Evolutionary conservation across 2,113 vertebrate genomes (phyloP).

Genomic region (Orthonyx spaldingii): DNA sequence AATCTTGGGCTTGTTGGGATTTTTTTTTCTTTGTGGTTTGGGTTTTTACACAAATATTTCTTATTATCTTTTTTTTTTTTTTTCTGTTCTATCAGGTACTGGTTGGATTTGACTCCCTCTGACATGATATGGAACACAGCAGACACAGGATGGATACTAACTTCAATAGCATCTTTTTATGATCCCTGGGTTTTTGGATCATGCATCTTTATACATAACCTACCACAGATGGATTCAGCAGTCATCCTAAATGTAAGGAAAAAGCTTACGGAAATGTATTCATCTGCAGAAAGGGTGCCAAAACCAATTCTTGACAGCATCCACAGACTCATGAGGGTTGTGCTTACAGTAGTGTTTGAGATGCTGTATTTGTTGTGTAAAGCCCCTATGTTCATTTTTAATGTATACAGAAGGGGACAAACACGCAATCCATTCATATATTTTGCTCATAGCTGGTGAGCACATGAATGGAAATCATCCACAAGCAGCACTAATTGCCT

Average conservation of each 20-base stretch:
- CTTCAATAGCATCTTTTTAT: constrained; percentile 57
- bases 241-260: constrained; percentile 71
- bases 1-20: background rate
- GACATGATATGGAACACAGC: constrained; percentile 75
- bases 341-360: background rate
- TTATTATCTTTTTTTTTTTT: background rate
- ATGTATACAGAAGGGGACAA: background rate
- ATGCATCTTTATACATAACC: constrained; percentile 72
- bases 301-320: background rate
- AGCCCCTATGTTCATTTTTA: background rate
- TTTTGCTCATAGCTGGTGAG: background rate
- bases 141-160: constrained; percentile 82
- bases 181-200: constrained; percentile 79
- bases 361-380: background rate
- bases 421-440: background rate
- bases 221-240: constrained; percentile 65
- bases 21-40: background rate
- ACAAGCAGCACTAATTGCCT: background rate
- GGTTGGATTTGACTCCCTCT: constrained; percentile 69
- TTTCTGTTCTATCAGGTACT: constrained; percentile 52
- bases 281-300: background rate
- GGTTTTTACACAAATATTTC: background rate
- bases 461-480: background rate
- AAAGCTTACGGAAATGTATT: background rate
- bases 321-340: background rate